Base-by-base conservation (phyloP, 35 echinoderm and acorn worm species). In the Ptychodera flava region DNA sequence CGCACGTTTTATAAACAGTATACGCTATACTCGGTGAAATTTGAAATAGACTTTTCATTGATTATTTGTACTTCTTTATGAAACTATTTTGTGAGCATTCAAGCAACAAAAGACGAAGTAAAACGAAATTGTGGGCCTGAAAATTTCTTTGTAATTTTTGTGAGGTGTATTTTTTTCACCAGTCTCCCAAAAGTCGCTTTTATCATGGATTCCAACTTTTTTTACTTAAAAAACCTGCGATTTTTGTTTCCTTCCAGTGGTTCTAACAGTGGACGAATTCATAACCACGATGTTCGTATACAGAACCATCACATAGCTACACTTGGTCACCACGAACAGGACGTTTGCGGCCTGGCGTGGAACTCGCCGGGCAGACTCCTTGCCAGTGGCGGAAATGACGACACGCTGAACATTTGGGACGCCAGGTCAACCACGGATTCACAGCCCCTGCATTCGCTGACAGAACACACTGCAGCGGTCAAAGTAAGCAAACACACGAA, bases 361-460 rank as follows among this genome's bases (percentile, higher is more conserved):
- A 97, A 87, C 78, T 86, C 83, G 0, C 89, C 93, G n/a, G 89
- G 92, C 15, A 89, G 89, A 28, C 93, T 91, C 37, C 78, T 97
- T 31, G 95, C 95, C 77, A 97, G 92, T 80, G 95, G 95, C 12
- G 95, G 95, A 29, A 97, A 97, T 34, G 95, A 97, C 81, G 93
- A 94, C 33, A 32, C 89, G 36, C 36, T 97, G 37, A 93, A 94
- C 77, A 76, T 97, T 2, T 97, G 92, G 95, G 95, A 90, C 36
- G 88, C 85, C 10, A 76, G 86, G 0, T 16, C 84, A 0, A 84
- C 88, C 29, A 90, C 86, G 2, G 95, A 85, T 14, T 79, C 80
- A 1, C 77, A 78, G 37, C 95, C 92, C 0, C n/a, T 92, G 15
- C 80, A 92, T 35, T 86, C 90, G 1, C 81, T 94, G 1, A 90